phyloP scores from a whole-genome alignment of 2,113 vertebrate species.

The Podarcis muralis region DNA sequence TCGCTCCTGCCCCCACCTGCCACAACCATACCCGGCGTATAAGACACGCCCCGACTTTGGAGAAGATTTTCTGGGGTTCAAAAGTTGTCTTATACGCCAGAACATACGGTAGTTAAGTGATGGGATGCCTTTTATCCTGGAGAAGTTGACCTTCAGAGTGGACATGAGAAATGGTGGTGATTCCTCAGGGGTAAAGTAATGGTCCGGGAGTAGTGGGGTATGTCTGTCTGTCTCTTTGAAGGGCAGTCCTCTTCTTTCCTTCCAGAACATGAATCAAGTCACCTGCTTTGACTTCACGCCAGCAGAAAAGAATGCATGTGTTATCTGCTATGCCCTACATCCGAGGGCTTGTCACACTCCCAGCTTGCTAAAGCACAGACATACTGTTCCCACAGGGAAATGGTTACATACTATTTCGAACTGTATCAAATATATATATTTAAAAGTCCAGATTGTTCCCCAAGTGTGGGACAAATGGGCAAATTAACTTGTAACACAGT shows the following conservation, averaged over 20 bases:
- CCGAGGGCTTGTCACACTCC: neutral
- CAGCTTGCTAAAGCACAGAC: neutral
- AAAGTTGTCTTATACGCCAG: too few species aligned
- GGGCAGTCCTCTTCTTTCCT: neutral
- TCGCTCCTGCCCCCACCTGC: constrained; percentile 6
- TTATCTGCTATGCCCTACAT: constrained; percentile 1
- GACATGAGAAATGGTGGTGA: neutral
- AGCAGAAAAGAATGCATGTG: neutral
- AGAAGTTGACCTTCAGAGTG: neutral
- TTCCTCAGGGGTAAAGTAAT: neutral
- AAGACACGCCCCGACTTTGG: too few species aligned
- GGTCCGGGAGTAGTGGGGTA: neutral
- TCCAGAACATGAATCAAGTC: constrained; percentile 4
- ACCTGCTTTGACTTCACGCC: neutral
- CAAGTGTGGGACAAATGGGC: neutral
- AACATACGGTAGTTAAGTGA: neutral
- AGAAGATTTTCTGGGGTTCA: too few species aligned
- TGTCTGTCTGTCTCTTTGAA: neutral
- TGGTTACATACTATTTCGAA: neutral
- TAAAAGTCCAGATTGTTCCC: neutral
- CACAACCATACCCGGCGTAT: too few species aligned
- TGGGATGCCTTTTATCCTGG: neutral
- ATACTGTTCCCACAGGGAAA: constrained; percentile 1
- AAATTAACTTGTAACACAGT: neutral
- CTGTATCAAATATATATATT: neutral